Percentiles rank a stretch among this genome's conserved stretches.
Conservation (phyloP, 2,888 invertebrate species). For the Apamea epomidion region DNA sequence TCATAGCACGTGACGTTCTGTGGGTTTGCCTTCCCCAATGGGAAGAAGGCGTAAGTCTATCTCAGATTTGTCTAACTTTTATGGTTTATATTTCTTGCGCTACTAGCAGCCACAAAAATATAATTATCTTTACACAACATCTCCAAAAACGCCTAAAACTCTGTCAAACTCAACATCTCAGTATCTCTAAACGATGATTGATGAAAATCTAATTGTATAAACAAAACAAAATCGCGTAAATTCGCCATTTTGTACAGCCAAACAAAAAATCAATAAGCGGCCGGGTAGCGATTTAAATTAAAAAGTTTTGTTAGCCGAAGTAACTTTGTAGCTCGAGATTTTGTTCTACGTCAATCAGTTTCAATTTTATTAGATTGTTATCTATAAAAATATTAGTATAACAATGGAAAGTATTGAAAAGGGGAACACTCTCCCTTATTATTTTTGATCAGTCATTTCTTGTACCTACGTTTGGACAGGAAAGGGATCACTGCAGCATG, state of each 20-base stretch:
- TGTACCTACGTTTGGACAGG: neutral
- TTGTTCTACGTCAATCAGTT: conserved; percentile 53
- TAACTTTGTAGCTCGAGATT: conserved; percentile 53
- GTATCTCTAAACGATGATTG: conserved; percentile 33
- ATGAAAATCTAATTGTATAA: conserved; percentile 46
- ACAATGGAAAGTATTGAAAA: conserved; percentile 32
- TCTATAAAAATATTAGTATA: conserved; percentile 27
- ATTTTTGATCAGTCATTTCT: conserved; percentile 10
- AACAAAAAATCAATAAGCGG: conserved; percentile 65
- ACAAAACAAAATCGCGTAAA: conserved; percentile 43
- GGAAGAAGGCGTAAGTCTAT: neutral
- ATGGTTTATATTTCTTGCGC: no score
- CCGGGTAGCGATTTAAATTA: conserved; percentile 60
- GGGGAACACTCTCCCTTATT: conserved; percentile 3
- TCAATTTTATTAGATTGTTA: conserved; percentile 47
- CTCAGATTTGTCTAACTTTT: neutral
- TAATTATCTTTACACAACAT: neutral
- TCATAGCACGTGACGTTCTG: neutral
- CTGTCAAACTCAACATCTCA: conserved; percentile 19
- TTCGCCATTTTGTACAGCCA: conserved; percentile 31
- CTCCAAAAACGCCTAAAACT: neutral
- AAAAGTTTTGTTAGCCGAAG: conserved; percentile 58
- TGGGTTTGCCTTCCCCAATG: neutral
- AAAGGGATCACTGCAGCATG: neutral
- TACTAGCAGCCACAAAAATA: neutral